Evolutionary conservation across 2,888 invertebrate genomes (phyloP), one percentile per base, ranked within the genome.

Genomic region (Lepidochrysops patricia): DNA sequence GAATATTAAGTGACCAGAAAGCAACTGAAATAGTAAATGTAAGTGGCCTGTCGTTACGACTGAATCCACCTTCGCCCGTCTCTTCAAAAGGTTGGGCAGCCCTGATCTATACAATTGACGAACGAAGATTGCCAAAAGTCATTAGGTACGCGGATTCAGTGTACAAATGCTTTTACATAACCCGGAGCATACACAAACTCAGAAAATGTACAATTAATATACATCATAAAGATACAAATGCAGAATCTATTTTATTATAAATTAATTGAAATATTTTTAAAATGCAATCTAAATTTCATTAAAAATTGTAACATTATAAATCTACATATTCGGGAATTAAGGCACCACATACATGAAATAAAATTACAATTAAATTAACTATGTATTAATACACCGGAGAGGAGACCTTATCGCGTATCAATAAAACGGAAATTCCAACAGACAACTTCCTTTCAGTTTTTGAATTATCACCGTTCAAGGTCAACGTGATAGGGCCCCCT

Each of bases 261-360:
- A 54, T 54, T 29, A 27, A 61, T 60, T 62, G 52, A 52, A 54
- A 59, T 34, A 49, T 59, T 59, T 59, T 59, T 52, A 59, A 59
- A 59, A 59, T 59, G 35, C 35, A 59, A 34, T 59, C 26, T 35
- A 49, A 49, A 58, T 57, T 57, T 60, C 57, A 60, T 57, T 59
- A 62, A 43, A 64, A 60, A 64, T 61, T 57, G 62, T 65, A 60
- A 63, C 60, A 60, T 58, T 56, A 60, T 62, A 62, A 59, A 57
- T 65, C 62, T 63, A n/a, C n/a, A n/a, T n/a, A 63, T 60, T 63
- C 61, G 63, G 63, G 79, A 82, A 85, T 78, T 79, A 82, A 83
- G 83, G 89, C 87, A 87, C 87, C 87, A 86, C 80, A 80, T 81
- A 81, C 77, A 82, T 76, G 73, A 75, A 76, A 77, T 71, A 77